A percentile compares a stretch with the other conserved stretches of the same genome.
These are phyloP conservation scores for Cylas formicarius DNA, from an alignment of 1,140 invertebrate genomes.

Conservation along the genomic window DNA sequence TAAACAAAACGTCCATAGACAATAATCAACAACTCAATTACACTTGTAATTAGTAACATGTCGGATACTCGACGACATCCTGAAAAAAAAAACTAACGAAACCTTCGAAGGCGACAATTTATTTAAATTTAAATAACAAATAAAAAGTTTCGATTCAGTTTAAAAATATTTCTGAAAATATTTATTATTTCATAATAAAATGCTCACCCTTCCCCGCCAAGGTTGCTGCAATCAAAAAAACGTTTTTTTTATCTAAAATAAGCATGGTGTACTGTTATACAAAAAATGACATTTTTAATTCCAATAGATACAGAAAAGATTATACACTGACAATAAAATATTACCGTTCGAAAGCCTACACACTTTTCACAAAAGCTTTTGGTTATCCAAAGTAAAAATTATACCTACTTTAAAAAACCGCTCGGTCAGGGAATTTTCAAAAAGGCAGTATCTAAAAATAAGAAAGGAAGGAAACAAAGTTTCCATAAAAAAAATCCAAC, in stretches of 20 bases:
- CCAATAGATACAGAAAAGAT: neutral
- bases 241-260: neutral
- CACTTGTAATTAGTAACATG: no score
- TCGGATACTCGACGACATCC: no score
- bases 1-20: neutral
- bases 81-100: no score
- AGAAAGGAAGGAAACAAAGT: no score
- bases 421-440: conserved; percentile 1
- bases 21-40: neutral
- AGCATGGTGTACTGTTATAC: no score
- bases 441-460: no score
- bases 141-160: no score
- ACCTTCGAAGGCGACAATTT: no score
- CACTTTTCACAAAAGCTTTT: neutral
- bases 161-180: no score
- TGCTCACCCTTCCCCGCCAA: neutral
- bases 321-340: neutral
- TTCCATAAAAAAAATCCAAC: no score
- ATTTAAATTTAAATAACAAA: no score
- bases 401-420: neutral
- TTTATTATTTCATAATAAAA: neutral
- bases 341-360: neutral
- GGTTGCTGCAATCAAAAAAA: neutral
- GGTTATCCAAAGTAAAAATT: neutral
- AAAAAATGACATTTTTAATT: neutral